Base-by-base conservation (phyloP, 2,888 invertebrate genomes). In the Agrotis clavis region DNA sequence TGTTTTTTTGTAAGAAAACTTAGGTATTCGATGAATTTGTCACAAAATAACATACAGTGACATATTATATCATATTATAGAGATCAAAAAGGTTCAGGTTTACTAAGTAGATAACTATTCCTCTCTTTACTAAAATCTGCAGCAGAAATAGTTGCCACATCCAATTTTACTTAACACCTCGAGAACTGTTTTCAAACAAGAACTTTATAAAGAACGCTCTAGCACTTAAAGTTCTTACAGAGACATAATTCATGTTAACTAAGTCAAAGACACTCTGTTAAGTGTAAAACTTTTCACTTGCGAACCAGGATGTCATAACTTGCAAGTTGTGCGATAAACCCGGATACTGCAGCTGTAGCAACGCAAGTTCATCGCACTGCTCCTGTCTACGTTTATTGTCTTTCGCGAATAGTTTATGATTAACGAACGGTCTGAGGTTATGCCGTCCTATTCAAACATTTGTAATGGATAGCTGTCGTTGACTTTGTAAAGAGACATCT, bases 161-260 rank as follows among this genome's bases (percentile, higher is more conserved):
- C 79, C 61, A 61, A 59, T 79, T 67, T 69, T 64, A 59, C 54
- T 76, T 53, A 19, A 48, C 56, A 61, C 63, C 67, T 53, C 25
- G 48, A 56, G 45, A 75, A 63, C 45, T 84, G 68, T 75, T 74
- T 80, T 61, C 66, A 68, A 77, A 80, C 71, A 72, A 18, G 61
- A 62, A 77, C 77, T 80, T 77, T 54, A 59, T 67, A 56, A 80
- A 83, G 81, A 77, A 80, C 70, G 63, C 71, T 69, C 59, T 45
- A 62, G 77, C 71, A 69, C 81, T 77, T 73, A 25, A 73, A 82
- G 69, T 77, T 84, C 61, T 71, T 70, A 79, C 79, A 74, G 77
- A 79, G 77, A 81, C 79, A 83, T 85, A 85, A 85, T 83, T 83
- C 85, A 85, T 84, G 83, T 69, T 77, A 79, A 84, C 81, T 71